These are phyloP conservation scores for Cotesia congregata DNA, from an alignment of 2,888 invertebrate genomes.

Conservation along the genomic window DNA sequence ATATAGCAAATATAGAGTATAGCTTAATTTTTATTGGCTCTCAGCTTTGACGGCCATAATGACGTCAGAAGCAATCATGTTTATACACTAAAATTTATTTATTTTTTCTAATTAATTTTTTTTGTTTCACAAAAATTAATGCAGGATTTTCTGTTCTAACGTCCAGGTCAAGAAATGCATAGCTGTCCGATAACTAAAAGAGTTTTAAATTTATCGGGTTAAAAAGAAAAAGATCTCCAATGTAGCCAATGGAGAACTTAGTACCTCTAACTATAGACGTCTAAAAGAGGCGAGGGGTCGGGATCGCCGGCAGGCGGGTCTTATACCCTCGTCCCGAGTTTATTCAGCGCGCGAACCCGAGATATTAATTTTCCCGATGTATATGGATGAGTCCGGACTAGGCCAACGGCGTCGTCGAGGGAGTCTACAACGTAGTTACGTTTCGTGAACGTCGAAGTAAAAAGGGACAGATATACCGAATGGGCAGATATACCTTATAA, in stretches of 20 bases:
- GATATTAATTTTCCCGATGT: slow-evolving; percentile 69
- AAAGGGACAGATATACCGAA: slow-evolving; percentile 2
- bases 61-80: too few species aligned
- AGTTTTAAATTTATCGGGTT: too few species aligned
- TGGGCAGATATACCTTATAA: not conserved
- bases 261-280: not conserved
- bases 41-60: too few species aligned
- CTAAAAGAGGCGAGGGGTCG: not conserved
- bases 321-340: slow-evolving; percentile 50
- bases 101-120: too few species aligned
- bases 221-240: too few species aligned
- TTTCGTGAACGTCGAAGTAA: slow-evolving; percentile 21
- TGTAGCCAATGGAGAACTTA: not conserved
- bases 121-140: too few species aligned
- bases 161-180: too few species aligned
- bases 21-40: too few species aligned
- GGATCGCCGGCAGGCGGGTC: slow-evolving; percentile 26
- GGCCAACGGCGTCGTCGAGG: slow-evolving; percentile 43
- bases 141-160: too few species aligned
- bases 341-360: slow-evolving; percentile 61
- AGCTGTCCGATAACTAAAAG: too few species aligned
- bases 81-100: too few species aligned
- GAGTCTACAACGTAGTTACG: slow-evolving; percentile 15
- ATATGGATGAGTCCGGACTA: slow-evolving; percentile 66
- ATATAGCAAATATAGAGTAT: too few species aligned